These are phyloP conservation scores for Oreochromis spilurus DNA, from an alignment of 2,113 vertebrate genomes.

Conservation along the genomic window DNA sequence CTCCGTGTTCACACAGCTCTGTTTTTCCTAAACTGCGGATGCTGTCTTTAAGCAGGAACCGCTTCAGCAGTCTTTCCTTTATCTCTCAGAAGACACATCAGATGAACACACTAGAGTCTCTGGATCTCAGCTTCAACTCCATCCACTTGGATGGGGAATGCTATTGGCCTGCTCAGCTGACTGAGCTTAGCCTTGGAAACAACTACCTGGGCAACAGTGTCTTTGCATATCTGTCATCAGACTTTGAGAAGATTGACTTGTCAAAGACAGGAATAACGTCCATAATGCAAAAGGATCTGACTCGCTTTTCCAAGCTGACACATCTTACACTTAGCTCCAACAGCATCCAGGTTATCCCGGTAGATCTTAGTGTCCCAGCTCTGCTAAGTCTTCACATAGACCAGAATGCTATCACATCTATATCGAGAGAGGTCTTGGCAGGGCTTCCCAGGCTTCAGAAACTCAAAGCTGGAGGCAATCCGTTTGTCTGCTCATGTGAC, in stretches of 20 bases:
- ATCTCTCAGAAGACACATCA: slow-evolving; percentile 43
- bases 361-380: slow-evolving; percentile 1
- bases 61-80: slow-evolving; percentile 40
- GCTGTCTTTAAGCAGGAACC: slow-evolving; percentile 58
- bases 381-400: slow-evolving; percentile 44
- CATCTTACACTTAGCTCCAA: slow-evolving; percentile 57
- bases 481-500: slow-evolving; percentile 63
- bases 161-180: slow-evolving; percentile 53
- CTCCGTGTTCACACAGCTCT: slow-evolving; percentile 19
- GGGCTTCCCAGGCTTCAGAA: slow-evolving; percentile 24
- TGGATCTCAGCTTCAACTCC: slow-evolving; percentile 66
- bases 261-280: slow-evolving; percentile 58
- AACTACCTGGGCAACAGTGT: slow-evolving; percentile 56
- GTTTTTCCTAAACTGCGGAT: slow-evolving; percentile 53
- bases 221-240: slow-evolving; percentile 49
- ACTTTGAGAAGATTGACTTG: slow-evolving; percentile 53
- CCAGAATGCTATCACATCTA: slow-evolving; percentile 52
- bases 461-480: slow-evolving; percentile 55
- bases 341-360: slow-evolving; percentile 47
- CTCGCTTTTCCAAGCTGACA: slow-evolving; percentile 38
- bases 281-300: slow-evolving; percentile 20
- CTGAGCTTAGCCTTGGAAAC: slow-evolving; percentile 44
- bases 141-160: slow-evolving; percentile 14
- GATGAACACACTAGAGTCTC: slow-evolving; percentile 43
- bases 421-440: slow-evolving; percentile 22